These are phyloP conservation scores for Quadriops clusia DNA, from an alignment of 2,888 invertebrate genomes.

Conservation along the genomic window DNA sequence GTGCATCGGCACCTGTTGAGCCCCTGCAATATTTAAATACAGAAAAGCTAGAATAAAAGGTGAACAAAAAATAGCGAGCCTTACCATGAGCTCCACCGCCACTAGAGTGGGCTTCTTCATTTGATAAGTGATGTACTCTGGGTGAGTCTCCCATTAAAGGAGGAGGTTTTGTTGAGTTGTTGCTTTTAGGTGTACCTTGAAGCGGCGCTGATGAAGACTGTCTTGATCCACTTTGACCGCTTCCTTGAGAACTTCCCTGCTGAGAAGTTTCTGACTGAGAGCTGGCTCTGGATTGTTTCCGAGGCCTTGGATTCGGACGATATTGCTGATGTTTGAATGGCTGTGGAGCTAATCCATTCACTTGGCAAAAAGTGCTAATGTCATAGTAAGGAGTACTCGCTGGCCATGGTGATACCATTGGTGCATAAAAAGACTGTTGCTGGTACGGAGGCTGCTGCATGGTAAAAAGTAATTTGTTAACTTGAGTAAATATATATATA, in stretches of 20 bases:
- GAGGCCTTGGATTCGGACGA: slow-evolving; percentile 34
- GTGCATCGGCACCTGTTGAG: slow-evolving; percentile 6
- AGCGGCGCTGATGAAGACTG: slow-evolving; percentile 21
- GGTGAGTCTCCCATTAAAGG: slow-evolving; percentile 16
- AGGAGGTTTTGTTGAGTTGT: slow-evolving; percentile 12
- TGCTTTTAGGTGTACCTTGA: slow-evolving; percentile 18
- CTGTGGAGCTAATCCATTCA: slow-evolving; percentile 61
- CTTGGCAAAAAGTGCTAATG: slow-evolving; percentile 56
- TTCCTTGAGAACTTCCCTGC: slow-evolving; percentile 19
- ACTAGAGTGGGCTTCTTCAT: slow-evolving; percentile 21
- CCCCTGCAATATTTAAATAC: neutral
- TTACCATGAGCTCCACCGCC: slow-evolving; percentile 23
- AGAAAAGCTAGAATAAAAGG: slow-evolving; percentile 3
- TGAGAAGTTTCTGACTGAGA: slow-evolving; percentile 16
- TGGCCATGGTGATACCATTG: slow-evolving; percentile 46
- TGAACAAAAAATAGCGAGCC: slow-evolving; percentile 5
- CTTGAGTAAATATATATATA: neutral
- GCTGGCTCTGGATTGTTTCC: slow-evolving; percentile 29
- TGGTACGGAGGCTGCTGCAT: too few species aligned
- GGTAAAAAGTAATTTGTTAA: neutral
- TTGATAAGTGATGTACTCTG: slow-evolving; percentile 19
- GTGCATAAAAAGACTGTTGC: slow-evolving; percentile 52
- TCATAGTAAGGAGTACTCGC: slow-evolving; percentile 47
- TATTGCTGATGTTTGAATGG: slow-evolving; percentile 44
- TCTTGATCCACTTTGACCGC: slow-evolving; percentile 16